Base-by-base conservation (phyloP, 2,113 vertebrate species). In the Melanerpes aurifrons region DNA sequence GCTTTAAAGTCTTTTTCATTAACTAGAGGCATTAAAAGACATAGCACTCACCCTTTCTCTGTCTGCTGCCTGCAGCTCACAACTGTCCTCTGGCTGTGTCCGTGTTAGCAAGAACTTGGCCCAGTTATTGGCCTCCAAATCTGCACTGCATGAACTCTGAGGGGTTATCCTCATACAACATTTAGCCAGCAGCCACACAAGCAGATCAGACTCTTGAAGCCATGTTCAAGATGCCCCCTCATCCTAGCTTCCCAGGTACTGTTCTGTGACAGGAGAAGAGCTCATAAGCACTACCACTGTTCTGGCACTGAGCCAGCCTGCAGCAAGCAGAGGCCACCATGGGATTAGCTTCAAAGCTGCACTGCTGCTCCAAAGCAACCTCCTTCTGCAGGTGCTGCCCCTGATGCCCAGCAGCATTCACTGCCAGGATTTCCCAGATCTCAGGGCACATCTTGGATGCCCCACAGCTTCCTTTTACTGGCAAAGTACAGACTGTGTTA, bases 51-150 rank as follows among this genome's bases (percentile, higher is more conserved):
- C 50, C 26, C 19, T 35, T 66, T 22, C 54, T 47, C 56, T 86
- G 48, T 85, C 69, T 88, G 58, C 62, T 91, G 89, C 78, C 54
- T 21, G 4, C 45, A 84, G 53, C 37, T 92, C 54, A 66, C 67
- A 66, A 66, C 35, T 67, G 86, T 40, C 59, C n/a, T 54, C 79
- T 40, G 82, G 16, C 50, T 80, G 56, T 66, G 50, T 35, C 21
- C 2, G 1, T 58, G 32, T 80, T 50, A 82, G 40, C 25, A 79
- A 75, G 79, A 62, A 53, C 67, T 79, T 87, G 61, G 15, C 17
- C 37, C 35, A n/a, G 57, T 24, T 63, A 83, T 4, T 59, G 22
- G 43, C 57, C 69, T 83, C 26, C 76, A 88, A 63, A 83, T 35
- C 57, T 32, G 15, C 62, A 9, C 40, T 15, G 31, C 31, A 25